These are phyloP conservation scores for Regulus satrapa DNA, from an alignment of 2,113 vertebrate species.

Conservation along the genomic window DNA sequence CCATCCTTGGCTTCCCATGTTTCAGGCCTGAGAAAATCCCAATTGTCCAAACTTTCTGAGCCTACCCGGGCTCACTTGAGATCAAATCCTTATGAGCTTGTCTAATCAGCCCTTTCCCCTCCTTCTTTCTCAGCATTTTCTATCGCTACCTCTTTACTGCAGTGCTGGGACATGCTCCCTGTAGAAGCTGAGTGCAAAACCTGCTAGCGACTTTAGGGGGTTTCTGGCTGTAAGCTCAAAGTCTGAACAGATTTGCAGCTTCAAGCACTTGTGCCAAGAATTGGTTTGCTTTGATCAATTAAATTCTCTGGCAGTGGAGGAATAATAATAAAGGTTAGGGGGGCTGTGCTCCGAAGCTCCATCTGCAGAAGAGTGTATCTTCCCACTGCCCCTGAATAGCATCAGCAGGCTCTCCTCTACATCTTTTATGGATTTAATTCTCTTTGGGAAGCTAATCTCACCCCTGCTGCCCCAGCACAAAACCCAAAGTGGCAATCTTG, in stretches of 20 bases:
- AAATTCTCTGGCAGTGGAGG: slow-evolving; percentile 43
- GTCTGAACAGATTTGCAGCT: slow-evolving; percentile 7
- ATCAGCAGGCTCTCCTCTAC: slow-evolving; percentile 35
- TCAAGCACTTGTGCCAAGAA: slow-evolving; percentile 50
- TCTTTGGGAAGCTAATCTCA: slow-evolving; percentile 57
- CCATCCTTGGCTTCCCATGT: neutral
- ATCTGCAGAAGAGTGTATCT: slow-evolving; percentile 42
- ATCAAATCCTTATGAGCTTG: neutral
- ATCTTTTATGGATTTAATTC: slow-evolving; percentile 52
- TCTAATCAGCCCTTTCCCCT: neutral
- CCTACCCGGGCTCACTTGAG: neutral
- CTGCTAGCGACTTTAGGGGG: neutral
- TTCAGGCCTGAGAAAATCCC: neutral
- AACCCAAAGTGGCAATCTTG: slow-evolving; percentile 51
- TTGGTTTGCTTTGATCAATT: slow-evolving; percentile 58
- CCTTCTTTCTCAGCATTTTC: neutral
- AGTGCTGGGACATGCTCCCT: neutral
- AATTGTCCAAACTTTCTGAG: neutral
- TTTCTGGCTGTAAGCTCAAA: neutral
- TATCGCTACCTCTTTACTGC: neutral
- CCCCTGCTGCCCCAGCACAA: slow-evolving; percentile 47
- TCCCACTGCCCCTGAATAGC: slow-evolving; percentile 47
- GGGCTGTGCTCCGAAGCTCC: neutral
- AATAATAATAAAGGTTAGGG: slow-evolving; percentile 43
- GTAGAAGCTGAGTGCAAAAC: neutral